Evolutionary conservation across 2,113 vertebrate genomes (phyloP), one percentile per base, ranked within the genome.

Genomic region (Sialia sialis): DNA sequence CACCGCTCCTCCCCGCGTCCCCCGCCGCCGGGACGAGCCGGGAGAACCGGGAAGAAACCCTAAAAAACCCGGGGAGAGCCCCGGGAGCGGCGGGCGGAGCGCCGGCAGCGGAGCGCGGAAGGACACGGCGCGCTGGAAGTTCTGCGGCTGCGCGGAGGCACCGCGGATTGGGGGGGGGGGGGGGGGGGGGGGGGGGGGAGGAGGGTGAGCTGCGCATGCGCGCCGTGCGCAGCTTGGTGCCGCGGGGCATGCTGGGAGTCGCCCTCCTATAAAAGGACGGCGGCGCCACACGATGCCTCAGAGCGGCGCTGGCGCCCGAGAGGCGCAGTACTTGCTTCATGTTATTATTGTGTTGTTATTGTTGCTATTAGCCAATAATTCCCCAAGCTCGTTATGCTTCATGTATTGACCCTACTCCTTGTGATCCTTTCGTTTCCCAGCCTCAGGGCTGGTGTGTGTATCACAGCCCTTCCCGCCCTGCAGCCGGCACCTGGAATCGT

Each of bases 351-450:
- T 39, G 38, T 27, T 16, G 2, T 16, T 32, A 0, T 11, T 9
- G 5, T 4, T 0, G 0, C 1, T n/a, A 39, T n/a, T 7, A 6
- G 4, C 11, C 0, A n/a, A n/a, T n/a, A n/a, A n/a, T n/a, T n/a
- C n/a, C n/a, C n/a, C n/a, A n/a, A n/a, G n/a, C n/a, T n/a, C n/a
- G n/a, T n/a, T n/a, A n/a, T n/a, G n/a, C n/a, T n/a, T n/a, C n/a
- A n/a, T n/a, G n/a, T n/a, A 0, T 12, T 7, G 3, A 2, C 1
- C 3, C 3, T n/a, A 9, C 13, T 16, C 16, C 4, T 39, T 7
- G 7, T 6, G 9, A 14, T 38, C 1, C 1, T 4, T 5, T 48
- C 5, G 2, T 23, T 59, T 13, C 5, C 5, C 9, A 13, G 3
- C 18, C 25, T 44, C 3, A 34, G 18, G 38, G 5, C 30, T 7